Base-by-base conservation (phyloP, 92 coral and sea anemone genomes). In the Palythoa grandiflora region DNA sequence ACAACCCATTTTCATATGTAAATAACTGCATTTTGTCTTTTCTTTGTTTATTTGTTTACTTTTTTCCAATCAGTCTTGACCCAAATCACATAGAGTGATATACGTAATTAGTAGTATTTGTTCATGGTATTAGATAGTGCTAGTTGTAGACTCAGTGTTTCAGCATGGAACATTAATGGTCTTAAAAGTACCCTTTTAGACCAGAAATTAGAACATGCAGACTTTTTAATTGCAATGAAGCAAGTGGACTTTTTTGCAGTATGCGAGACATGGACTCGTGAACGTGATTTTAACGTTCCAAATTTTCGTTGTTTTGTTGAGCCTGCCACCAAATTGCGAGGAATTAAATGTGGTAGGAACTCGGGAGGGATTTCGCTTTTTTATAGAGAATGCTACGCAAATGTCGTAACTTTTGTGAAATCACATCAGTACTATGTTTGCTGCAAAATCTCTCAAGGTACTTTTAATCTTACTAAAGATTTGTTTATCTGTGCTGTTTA, bases 231-330 rank as follows among this genome's bases (percentile, higher is more conserved):
- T 78, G 83, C 83, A 35, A 17, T 55, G 83, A 78, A 78, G 71
- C 83, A 76, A 76, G 19, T 76, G 63, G 80, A 51, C 80, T 76
- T 78, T 48, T 78, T 78, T 78, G 68, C 83, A 78, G 71, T 78
- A 13, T 78, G 71, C 71, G 83, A 78, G 83, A 78, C 70, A 78
- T 78, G 83, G 83, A 78, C 79, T 75, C 70, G 83, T 78, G 83
- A 78, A 36, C 51, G 52, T 78, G 70, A 36, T 13, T 78, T 78
- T 78, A 55, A 78, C 36, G 50, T 78, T 12, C 83, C 83, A 78
- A 57, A 38, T 79, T 59, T 79, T 79, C 37, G 84, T 36, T 79
- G 71, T 59, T 79, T 79, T 16, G 50, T 55, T 79, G 16, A 59
- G 53, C 84, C 72, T 37, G 84, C 71, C 71, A 79, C 71, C 35